phyloP scores from a whole-genome alignment of 92 coral and sea anemone genomes.

The Siderastrea siderea region DNA sequence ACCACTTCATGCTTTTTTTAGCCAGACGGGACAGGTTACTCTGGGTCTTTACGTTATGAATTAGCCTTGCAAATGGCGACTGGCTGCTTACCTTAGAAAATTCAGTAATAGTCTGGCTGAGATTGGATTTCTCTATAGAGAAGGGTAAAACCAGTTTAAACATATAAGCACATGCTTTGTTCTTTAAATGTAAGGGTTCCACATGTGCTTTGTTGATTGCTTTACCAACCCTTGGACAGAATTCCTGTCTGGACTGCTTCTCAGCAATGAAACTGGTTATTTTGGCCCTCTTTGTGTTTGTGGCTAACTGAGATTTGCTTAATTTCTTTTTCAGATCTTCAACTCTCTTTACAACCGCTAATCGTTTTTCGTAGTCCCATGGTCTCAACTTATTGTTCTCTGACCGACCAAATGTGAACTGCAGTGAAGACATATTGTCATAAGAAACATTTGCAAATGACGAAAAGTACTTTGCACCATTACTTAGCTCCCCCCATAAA shows the following conservation, averaged over 20 bases:
- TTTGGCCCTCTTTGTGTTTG: conserved; percentile 45
- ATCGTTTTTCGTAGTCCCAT: conserved; percentile 45
- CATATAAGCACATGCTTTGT: conserved; percentile 59
- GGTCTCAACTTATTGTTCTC: conserved; percentile 58
- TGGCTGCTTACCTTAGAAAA: conserved; percentile 14
- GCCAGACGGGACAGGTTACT: conserved; percentile 18
- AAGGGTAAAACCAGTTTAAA: neutral
- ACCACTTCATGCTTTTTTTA: conserved; percentile 54
- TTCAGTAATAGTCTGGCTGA: neutral
- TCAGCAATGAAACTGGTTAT: conserved; percentile 63
- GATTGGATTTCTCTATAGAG: neutral
- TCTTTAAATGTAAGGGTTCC: conserved; percentile 74
- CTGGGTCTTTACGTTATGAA: conserved; percentile 17
- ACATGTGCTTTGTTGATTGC: conserved; percentile 65
- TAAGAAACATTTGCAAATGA: conserved; percentile 16
- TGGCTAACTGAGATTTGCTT: conserved; percentile 17
- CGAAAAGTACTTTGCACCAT: conserved; percentile 53
- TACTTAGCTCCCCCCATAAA: conserved; percentile 55
- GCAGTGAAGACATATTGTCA: conserved; percentile 22
- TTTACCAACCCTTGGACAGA: conserved; percentile 51
- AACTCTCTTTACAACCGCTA: conserved; percentile 54
- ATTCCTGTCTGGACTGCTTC: conserved; percentile 64
- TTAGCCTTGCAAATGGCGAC: conserved; percentile 35
- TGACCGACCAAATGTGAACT: conserved; percentile 61
- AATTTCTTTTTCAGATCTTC: conserved; percentile 24